Evolutionary conservation across 2,888 invertebrate species (phyloP).

Genomic region (Chaetogeoica ovagalla): DNA sequence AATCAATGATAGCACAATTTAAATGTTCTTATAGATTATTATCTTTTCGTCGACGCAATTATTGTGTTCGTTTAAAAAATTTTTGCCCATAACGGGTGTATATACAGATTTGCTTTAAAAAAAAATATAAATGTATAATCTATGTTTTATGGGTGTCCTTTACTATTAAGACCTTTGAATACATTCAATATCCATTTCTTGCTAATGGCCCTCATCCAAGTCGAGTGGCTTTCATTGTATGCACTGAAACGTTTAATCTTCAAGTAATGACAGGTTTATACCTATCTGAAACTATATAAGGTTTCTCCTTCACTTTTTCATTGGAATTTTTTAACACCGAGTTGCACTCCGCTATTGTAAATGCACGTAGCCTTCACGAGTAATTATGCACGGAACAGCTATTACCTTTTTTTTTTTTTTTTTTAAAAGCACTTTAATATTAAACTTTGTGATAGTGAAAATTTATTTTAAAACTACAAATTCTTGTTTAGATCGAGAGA

Average conservation of each 20-base stretch:
- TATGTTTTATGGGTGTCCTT: slow-evolving; percentile 26
- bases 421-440: slow-evolving; percentile 21
- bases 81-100: background rate
- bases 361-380: slow-evolving; percentile 29
- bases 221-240: slow-evolving; percentile 44
- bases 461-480: slow-evolving; percentile 13
- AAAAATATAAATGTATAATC: slow-evolving; percentile 10
- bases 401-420: no score
- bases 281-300: slow-evolving; percentile 24
- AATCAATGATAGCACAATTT: no score
- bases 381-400: slow-evolving; percentile 36
- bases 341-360: slow-evolving; percentile 36
- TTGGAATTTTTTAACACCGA: slow-evolving; percentile 42
- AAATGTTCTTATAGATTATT: no score
- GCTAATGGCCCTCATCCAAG: slow-evolving; percentile 45
- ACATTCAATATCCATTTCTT: slow-evolving; percentile 49
- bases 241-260: slow-evolving; percentile 50
- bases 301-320: slow-evolving; percentile 36
- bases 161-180: slow-evolving; percentile 44
- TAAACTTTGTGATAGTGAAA: slow-evolving; percentile 13
- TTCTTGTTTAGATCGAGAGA: background rate
- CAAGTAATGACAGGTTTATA: slow-evolving; percentile 42
- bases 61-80: background rate
- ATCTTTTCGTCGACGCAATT: no score
- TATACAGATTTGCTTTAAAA: slow-evolving; percentile 8